Base-by-base conservation (phyloP, 2,888 invertebrate species). In the Axea sp. region DNA sequence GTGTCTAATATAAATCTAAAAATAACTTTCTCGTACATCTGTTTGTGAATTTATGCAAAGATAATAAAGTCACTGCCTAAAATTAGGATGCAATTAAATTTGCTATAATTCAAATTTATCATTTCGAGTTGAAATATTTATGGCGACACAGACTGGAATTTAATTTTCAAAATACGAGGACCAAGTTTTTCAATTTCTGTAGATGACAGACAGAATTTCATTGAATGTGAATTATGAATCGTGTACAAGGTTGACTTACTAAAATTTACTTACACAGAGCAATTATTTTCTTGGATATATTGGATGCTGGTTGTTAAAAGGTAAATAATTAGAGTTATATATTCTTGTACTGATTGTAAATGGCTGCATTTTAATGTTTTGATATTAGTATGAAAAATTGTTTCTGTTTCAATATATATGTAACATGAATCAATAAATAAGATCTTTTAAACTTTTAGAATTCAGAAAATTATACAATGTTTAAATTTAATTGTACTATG, bases 211-310 rank as follows among this genome's bases (percentile, higher is more conserved):
- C 47, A 47, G 55, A 55, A 67, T 67, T 57, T 67, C 55, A 67
- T 67, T 67, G 57, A 15, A 55, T 67, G 55, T 67, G 67, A 67
- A 55, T 67, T 67, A 67, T 67, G 67, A 57, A 55, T 12, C 65
- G 26, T 24, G 33, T 35, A 22, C 9, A 14, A 55, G 55, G 14
- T 8, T 28, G 65, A 65, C 45, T 65, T 47, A 14, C 37, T 47
- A 55, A 24, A 15, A 65, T 65, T 65, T 65, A n/a, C 65, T 55
- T 55, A 55, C 65, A 55, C 37, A 53, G 55, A 8, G 11, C 43
- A 39, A 65, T 65, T 65, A 65, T 45, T 45, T 55, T 15, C 17
- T 39, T 45, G 53, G 53, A 35, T 45, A 28, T 24, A 24, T 55
- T 24, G 55, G 65, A 65, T 55, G 55, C 65, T 55, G 55, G 65